phyloP scores from a whole-genome alignment of 2,113 vertebrate genomes.

The Dolichallabes microphthalmus region DNA sequence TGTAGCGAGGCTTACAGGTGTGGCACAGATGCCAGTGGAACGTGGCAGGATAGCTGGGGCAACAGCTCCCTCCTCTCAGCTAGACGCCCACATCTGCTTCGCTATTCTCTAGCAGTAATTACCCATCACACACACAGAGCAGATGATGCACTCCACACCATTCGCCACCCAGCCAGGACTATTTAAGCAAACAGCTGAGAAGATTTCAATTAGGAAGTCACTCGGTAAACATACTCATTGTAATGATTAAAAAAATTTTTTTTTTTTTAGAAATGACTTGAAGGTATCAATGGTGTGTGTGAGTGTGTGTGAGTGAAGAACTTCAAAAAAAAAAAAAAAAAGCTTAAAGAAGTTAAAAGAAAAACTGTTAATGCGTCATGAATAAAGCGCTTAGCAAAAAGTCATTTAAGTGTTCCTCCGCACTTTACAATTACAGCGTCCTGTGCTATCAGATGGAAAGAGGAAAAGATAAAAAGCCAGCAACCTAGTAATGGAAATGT shows the following conservation, averaged over 20 bases:
- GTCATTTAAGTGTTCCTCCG: slow-evolving; percentile 68
- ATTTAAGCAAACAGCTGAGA: slow-evolving; percentile 42
- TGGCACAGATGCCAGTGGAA: slow-evolving; percentile 72
- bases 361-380: not conserved
- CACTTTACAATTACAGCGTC: slow-evolving; percentile 72
- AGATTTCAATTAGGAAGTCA: slow-evolving; percentile 26
- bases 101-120: slow-evolving; percentile 71
- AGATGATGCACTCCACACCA: slow-evolving; percentile 62
- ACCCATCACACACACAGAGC: slow-evolving; percentile 66
- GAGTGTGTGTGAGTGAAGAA: not conserved
- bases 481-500: slow-evolving; percentile 76
- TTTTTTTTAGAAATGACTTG: not conserved
- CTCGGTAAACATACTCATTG: slow-evolving; percentile 1
- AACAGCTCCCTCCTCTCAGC: slow-evolving; percentile 60
- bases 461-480: slow-evolving; percentile 70
- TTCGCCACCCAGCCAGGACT: slow-evolving; percentile 38
- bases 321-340: not conserved
- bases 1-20: slow-evolving; percentile 69
- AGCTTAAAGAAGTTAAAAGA: not conserved
- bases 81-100: slow-evolving; percentile 75
- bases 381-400: slow-evolving; percentile 64
- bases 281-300: not conserved
- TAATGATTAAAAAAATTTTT: not conserved
- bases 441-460: slow-evolving; percentile 71
- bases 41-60: slow-evolving; percentile 55